Evolutionary conservation across 2,113 vertebrate species (phyloP), one percentile per base, ranked within the genome.

Genomic region (Stictonetta naevosa): DNA sequence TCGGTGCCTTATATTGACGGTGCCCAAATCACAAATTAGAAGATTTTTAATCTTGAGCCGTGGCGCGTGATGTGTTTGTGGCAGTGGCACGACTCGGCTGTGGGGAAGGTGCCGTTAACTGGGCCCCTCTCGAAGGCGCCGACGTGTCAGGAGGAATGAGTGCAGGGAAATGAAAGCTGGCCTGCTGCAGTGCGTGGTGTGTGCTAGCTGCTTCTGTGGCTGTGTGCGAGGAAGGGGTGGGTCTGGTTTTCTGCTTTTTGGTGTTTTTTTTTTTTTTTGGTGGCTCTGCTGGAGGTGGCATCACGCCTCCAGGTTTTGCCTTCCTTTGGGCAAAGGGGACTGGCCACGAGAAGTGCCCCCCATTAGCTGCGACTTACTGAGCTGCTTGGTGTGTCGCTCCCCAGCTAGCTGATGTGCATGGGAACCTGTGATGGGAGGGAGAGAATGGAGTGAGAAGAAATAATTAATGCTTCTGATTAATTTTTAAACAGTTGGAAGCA

Each of bases 61-160:
- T 16, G 77, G 25, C 60, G 86, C 11, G 3, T 33, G 58, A 2
- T 3, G 2, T 4, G 0, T 0, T 3, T 63, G 79, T 58, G 76
- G 34, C 44, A 8, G 11, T 1, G 60, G 20, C 8, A 11, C 44
- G 29, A 3, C 71, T 11, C 60, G 1, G 22, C 4, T 62, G 55
- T 2, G 1, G 80, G 8, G 90, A 28, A 18, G 66, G 2, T 11
- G n/a, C 6, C 28, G 0, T 2, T 1, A 3, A 25, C 48, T 13
- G 48, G 2, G 1, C 9, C 42, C 19, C 46, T 58, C 28, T 29
- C 22, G 0, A 8, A 59, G 67, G 33, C 8, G 0, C 53, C 52
- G 4, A 0, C 0, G 0, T 21, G 28, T 19, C 1, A 0, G 2
- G 26, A 18, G 48, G 40, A 40, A 40, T 86, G 19, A 0, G 1